Percentiles rank a stretch among this genome's conserved stretches.
These are phyloP conservation scores for Xerus inauris DNA, from an alignment of 2,113 vertebrate genomes.

Conservation along the genomic window DNA sequence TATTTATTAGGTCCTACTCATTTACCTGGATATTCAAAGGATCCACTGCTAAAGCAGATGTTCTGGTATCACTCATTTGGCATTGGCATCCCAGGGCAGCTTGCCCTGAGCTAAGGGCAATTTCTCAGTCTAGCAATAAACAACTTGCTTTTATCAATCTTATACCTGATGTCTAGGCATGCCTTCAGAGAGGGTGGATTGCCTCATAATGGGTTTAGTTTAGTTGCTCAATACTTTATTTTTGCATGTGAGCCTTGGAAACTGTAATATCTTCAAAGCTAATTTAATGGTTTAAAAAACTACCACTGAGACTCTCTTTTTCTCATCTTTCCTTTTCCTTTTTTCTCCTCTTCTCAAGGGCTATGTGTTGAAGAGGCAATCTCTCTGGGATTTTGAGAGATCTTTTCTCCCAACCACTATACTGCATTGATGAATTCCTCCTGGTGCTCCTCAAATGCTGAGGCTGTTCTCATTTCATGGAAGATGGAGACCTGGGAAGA, in stretches of 20 bases:
- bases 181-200: background rate
- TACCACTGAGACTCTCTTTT: background rate
- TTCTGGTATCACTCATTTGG: background rate
- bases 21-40: conserved; percentile 4
- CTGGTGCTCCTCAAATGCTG: background rate
- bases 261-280: background rate
- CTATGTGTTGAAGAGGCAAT: conserved; percentile 12
- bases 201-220: background rate
- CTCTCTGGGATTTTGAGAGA: background rate
- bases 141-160: conserved; percentile 53
- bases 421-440: background rate
- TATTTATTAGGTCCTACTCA: background rate
- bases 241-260: conserved; percentile 41
- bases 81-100: background rate
- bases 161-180: background rate
- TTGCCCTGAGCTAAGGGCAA: background rate
- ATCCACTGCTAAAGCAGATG: background rate
- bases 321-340: background rate
- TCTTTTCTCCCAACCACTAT: background rate
- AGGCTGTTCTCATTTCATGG: background rate
- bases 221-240: background rate
- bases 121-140: conserved; percentile 26
- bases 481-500: conserved; percentile 8
- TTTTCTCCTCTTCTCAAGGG: background rate
- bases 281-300: conserved; percentile 3